These are phyloP conservation scores for Anoncus sp. DNA, from an alignment of 2,888 invertebrate genomes.

Conservation along the genomic window DNA sequence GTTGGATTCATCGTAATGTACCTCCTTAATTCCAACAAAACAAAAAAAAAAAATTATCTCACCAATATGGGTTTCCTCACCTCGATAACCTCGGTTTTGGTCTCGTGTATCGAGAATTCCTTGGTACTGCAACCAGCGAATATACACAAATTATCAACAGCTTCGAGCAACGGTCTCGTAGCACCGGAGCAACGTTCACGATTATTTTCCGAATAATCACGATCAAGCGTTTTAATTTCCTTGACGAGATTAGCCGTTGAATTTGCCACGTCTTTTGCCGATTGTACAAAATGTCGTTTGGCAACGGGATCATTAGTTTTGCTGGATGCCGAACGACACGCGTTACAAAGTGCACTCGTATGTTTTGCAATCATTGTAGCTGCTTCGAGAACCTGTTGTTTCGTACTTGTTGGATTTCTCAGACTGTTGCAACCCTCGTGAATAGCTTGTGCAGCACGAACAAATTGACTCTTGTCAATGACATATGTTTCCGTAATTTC, in stretches of 20 bases:
- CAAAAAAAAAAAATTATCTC: background rate
- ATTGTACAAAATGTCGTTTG: slow-evolving; percentile 98
- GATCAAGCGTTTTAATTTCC: slow-evolving; percentile 96
- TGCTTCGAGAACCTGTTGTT: slow-evolving; percentile 93
- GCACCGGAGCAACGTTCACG: slow-evolving; percentile 90
- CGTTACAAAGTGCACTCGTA: slow-evolving; percentile 97
- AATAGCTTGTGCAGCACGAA: slow-evolving; percentile 95
- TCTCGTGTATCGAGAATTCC: slow-evolving; percentile 50
- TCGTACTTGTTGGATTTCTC: slow-evolving; percentile 88
- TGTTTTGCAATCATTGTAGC: slow-evolving; percentile 98
- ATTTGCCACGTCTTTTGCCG: slow-evolving; percentile 98
- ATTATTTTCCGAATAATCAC: slow-evolving; percentile 92
- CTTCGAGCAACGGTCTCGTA: slow-evolving; percentile 93
- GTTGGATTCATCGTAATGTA: too few species aligned
- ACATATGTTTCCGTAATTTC: slow-evolving; percentile 86
- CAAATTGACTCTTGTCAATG: slow-evolving; percentile 94
- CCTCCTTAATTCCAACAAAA: too few species aligned
- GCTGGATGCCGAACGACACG: slow-evolving; percentile 96
- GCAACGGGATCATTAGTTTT: slow-evolving; percentile 95
- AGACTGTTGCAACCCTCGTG: slow-evolving; percentile 94
- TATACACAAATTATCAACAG: slow-evolving; percentile 95
- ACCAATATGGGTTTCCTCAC: slow-evolving; percentile 15
- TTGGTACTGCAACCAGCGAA: slow-evolving; percentile 87
- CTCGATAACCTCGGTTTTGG: slow-evolving; percentile 54
- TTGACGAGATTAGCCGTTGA: slow-evolving; percentile 97